A percentile compares a stretch with the other conserved stretches of the same genome.
Conservation (phyloP, 2,797 vertebrate species). For the Cottoperca gobio region DNA sequence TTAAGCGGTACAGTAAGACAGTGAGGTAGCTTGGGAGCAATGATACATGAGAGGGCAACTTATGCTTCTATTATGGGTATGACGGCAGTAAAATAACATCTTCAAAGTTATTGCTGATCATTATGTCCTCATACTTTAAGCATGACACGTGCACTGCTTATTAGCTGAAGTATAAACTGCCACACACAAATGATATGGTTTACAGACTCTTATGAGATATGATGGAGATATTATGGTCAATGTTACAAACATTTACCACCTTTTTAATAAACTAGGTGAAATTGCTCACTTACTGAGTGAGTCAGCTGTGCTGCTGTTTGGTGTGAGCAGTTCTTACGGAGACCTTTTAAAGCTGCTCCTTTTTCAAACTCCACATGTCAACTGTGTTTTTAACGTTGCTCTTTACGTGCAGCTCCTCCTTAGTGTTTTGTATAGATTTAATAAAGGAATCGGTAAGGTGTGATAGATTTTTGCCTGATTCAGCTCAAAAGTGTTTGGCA, state of each 20-base stretch:
- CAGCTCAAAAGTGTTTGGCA: slow-evolving; percentile 22
- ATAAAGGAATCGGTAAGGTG: slow-evolving; percentile 27
- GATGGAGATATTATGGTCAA: too few relatives aligned
- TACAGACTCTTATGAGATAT: not conserved
- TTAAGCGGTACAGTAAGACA: not conserved
- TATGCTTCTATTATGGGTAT: not conserved
- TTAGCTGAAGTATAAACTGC: not conserved
- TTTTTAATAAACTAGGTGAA: not conserved
- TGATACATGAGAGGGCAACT: not conserved
- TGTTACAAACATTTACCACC: not conserved
- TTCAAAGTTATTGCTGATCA: not conserved
- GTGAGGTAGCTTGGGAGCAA: not conserved
- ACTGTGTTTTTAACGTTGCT: not conserved
- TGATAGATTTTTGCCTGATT: slow-evolving; percentile 42
- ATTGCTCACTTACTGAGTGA: not conserved
- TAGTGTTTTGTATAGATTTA: slow-evolving; percentile 40
- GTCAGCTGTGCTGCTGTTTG: not conserved
- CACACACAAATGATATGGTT: not conserved
- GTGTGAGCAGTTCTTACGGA: not conserved
- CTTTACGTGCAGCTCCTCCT: slow-evolving; percentile 13
- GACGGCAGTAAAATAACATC: not conserved
- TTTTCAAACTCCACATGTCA: not conserved
- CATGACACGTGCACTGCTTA: not conserved
- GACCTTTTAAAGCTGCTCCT: not conserved
- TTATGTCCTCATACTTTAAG: not conserved